Percentiles rank a stretch among this genome's conserved stretches.
Evolutionary conservation across 2,888 invertebrate species (phyloP).

Genomic region (Dasypolia templi): DNA sequence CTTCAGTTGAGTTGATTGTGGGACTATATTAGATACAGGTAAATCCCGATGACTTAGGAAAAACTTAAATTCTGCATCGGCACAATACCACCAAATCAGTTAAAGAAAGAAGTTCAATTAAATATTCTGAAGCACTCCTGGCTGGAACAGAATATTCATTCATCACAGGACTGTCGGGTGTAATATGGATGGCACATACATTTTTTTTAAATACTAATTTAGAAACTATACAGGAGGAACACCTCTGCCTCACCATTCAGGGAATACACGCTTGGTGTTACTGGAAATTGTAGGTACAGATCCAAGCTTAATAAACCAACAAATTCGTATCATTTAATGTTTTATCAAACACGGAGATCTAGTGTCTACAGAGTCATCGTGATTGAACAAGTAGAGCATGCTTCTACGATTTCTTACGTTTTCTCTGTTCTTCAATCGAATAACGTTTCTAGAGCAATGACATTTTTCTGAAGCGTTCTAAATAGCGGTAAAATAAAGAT

Average conservation of each 20-base stretch:
- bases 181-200: background rate
- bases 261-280: too few species aligned
- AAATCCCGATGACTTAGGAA: background rate
- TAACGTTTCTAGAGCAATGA: constrained; percentile 14
- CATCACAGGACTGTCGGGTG: background rate
- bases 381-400: constrained; percentile 34
- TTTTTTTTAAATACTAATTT: too few species aligned
- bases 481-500: background rate
- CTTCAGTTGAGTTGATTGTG: too few species aligned
- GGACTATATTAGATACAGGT: too few species aligned
- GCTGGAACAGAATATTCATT: background rate
- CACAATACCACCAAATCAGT: background rate
- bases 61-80: background rate
- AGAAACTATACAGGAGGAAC: too few species aligned
- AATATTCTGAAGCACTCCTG: background rate
- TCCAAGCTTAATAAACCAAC: constrained; percentile 18
- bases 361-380: constrained; percentile 17
- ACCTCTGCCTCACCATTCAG: too few species aligned
- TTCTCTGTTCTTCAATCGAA: constrained; percentile 6
- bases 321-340: constrained; percentile 11
- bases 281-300: constrained; percentile 3
- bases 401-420: background rate
- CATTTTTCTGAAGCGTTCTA: background rate
- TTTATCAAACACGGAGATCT: constrained; percentile 21
- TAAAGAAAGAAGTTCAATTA: background rate